Base-by-base conservation (phyloP, 2,888 invertebrate genomes). In the Ypsolopha sequella region DNA sequence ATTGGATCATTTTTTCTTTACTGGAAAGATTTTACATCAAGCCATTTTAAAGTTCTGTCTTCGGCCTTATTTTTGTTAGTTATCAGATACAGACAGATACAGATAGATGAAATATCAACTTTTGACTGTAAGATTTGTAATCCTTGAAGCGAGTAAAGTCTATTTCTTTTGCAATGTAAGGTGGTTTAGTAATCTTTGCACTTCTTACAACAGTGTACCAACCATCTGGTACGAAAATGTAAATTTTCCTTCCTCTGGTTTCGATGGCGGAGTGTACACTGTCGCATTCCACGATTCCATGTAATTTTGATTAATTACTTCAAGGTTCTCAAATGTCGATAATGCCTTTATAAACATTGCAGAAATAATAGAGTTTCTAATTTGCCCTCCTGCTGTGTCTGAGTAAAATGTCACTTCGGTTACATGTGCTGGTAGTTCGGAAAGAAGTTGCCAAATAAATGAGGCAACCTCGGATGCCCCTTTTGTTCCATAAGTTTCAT, bases 401-500 rank as follows among this genome's bases (percentile, higher is more conserved):
- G 51, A 51, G 36, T 51, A 51, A 13, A 51, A 36, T 10, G 45
- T 45, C 9, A 51, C 24, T 45, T 51, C 51, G 10, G 34, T 51
- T 35, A 50, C 41, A 4, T 51, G 36, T 6, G 43, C 11, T 2
- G 45, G 45, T 13, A 51, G 38, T 14, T 35, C 6, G 24, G 38
- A 44, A 10, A 51, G 11, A 13, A 44, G 36, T 24, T 51, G 24
- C 51, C 51, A 51, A 6, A 51, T 11, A 45, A 45, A 45, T 24
- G 51, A 34, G 11, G 51, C 51, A 24, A 51, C 45, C 33, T 51
- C 51, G 11, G 51, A 51, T 13, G 51, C 51, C 3, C 51, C 45
- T 43, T 51, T 51, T 44, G 51, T 36, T 8, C 51, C 51, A 36
- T 45, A 24, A 36, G 38, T 36, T 36, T 51, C 51, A 39, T 39